A percentile compares a stretch with the other conserved stretches of the same genome.
These are phyloP conservation scores for Phyllotreta cruciferae DNA, from an alignment of 2,888 invertebrate species.

Conservation along the genomic window DNA sequence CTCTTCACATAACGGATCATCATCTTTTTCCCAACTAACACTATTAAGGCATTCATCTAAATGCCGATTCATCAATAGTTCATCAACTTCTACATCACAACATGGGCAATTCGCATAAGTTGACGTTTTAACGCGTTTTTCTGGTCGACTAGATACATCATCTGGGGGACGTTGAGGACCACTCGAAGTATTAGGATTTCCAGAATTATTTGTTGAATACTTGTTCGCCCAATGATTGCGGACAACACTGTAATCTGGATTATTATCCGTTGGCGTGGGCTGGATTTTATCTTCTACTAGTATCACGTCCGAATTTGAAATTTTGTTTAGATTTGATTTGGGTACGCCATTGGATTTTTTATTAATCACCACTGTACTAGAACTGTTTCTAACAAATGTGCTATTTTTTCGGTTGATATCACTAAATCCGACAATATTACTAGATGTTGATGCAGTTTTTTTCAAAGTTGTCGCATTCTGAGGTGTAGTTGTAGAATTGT, in stretches of 20 bases:
- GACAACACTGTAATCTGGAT: conserved; percentile 50
- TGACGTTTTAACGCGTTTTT: conserved; percentile 35
- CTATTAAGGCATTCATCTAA: conserved; percentile 49
- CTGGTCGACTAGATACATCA: conserved; percentile 3
- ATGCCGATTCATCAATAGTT: conserved; percentile 53
- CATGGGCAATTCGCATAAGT: conserved; percentile 55
- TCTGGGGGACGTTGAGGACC: conserved; percentile 3
- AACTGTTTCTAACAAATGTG: conserved; percentile 52
- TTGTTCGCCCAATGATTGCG: conserved; percentile 59
- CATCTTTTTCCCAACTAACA: neutral
- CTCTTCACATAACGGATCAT: neutral
- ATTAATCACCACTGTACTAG: conserved; percentile 47
- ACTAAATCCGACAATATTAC: conserved; percentile 47
- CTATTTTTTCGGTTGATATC: conserved; percentile 32
- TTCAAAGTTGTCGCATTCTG: conserved; percentile 33
- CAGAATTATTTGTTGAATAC: conserved; percentile 43
- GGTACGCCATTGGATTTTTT: conserved; percentile 35
- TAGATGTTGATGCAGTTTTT: conserved; percentile 42
- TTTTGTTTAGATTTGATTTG: conserved; percentile 3
- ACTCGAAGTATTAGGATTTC: neutral
- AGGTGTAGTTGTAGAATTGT: conserved; percentile 32
- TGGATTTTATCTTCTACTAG: conserved; percentile 8
- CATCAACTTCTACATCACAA: conserved; percentile 51
- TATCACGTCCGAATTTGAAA: neutral
- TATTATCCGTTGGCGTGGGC: conserved; percentile 16